Percentiles rank a stretch among this genome's conserved stretches.
Conservation (phyloP, 2,888 invertebrate genomes). For the Standfussiana lucernea region DNA sequence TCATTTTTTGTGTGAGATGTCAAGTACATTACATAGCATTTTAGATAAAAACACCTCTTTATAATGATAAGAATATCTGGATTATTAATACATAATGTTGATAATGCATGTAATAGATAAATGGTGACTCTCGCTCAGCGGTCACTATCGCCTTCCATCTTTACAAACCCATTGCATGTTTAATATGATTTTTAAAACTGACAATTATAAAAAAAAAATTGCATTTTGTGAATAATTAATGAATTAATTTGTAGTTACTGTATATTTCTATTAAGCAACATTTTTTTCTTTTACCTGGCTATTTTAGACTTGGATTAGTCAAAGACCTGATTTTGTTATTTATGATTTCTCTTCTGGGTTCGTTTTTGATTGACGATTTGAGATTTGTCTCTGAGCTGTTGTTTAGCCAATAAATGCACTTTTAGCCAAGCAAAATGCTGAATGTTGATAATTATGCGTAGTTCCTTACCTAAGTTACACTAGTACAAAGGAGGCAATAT, state of each 20-base stretch:
- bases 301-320: neutral
- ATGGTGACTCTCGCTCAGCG: neutral
- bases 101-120: neutral
- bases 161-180: neutral
- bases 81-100: neutral
- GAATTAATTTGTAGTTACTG: neutral
- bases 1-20: neutral
- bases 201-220: neutral
- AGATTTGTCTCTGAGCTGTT: neutral
- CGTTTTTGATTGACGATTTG: neutral
- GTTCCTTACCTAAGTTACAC: slow-evolving; percentile 4
- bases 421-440: neutral
- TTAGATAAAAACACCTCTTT: neutral
- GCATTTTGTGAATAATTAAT: neutral
- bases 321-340: neutral
- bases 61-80: neutral
- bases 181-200: slow-evolving; percentile 11
- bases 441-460: neutral
- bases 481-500: slow-evolving; percentile 45
- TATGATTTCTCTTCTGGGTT: too few relatives aligned
- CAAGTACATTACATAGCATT: neutral
- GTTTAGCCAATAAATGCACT: neutral
- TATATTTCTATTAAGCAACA: neutral
- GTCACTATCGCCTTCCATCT: neutral
- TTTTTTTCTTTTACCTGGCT: neutral